Percentiles rank a stretch among this genome's conserved stretches.
These are phyloP conservation scores for Entomobrya proxima DNA, from an alignment of 2,888 invertebrate species.

Conservation along the genomic window DNA sequence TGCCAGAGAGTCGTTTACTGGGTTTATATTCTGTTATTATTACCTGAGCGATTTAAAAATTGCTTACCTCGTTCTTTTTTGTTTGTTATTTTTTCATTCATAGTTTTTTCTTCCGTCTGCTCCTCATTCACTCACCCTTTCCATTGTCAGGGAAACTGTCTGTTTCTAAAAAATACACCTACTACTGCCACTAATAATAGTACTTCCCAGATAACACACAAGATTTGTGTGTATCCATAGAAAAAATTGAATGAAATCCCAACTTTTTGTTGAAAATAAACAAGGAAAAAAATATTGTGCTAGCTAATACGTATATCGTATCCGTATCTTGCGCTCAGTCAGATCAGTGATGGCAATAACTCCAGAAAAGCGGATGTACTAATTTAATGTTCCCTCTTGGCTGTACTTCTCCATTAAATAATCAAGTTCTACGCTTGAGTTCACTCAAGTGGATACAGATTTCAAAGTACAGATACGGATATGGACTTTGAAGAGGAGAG, in stretches of 20 bases:
- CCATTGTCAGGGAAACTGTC: slow-evolving; percentile 5
- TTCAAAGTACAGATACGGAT: neutral
- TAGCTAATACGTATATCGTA: neutral
- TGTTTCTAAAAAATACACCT: neutral
- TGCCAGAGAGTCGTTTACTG: neutral
- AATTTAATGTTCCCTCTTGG: slow-evolving; percentile 14
- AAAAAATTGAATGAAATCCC: slow-evolving; percentile 27
- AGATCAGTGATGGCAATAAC: neutral
- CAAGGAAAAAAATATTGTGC: neutral
- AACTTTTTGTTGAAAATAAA: slow-evolving; percentile 11
- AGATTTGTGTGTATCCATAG: neutral
- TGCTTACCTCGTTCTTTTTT: slow-evolving; percentile 1
- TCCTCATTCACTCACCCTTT: slow-evolving; percentile 18
- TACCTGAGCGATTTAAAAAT: neutral
- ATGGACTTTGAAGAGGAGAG: no score
- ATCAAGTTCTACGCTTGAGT: slow-evolving; percentile 35
- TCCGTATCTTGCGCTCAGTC: neutral
- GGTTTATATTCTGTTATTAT: neutral
- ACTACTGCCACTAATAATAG: neutral
- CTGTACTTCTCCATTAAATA: slow-evolving; percentile 8
- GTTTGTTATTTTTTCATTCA: slow-evolving; percentile 43
- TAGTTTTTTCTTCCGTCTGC: slow-evolving; percentile 13
- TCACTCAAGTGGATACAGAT: slow-evolving; percentile 6
- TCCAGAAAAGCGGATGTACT: slow-evolving; percentile 48
- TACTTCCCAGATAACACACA: neutral